A percentile compares a stretch with the other conserved stretches of the same genome.
These are phyloP conservation scores for Protonemura montana DNA, from an alignment of 2,888 invertebrate genomes.

Conservation along the genomic window DNA sequence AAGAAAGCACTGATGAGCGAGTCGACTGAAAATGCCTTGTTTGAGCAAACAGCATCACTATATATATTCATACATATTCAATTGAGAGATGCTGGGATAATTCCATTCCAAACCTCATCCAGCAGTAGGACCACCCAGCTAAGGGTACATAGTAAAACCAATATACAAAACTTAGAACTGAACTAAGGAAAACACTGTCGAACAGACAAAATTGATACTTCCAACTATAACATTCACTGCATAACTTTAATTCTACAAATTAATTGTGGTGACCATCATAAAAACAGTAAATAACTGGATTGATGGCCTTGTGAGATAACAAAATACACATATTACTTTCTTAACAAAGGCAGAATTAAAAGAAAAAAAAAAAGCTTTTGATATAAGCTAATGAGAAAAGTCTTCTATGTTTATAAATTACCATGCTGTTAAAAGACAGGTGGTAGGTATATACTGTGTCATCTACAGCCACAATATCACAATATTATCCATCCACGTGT, in stretches of 20 bases:
- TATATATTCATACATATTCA: background rate
- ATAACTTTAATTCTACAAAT: background rate
- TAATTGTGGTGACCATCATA: background rate
- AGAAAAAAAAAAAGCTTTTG: background rate
- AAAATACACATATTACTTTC: conserved; percentile 2
- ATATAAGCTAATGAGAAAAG: background rate
- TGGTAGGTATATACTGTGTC: background rate
- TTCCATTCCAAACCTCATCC: background rate
- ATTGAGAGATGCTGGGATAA: background rate
- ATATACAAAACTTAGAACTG: background rate
- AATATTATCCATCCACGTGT: background rate
- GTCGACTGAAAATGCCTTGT: conserved; percentile 4
- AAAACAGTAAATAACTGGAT: conserved; percentile 7
- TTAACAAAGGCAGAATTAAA: background rate
- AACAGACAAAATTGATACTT: background rate
- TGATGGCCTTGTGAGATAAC: background rate
- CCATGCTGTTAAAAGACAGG: background rate
- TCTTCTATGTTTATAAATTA: background rate
- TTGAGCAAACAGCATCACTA: background rate
- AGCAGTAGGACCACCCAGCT: background rate
- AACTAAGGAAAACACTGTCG: background rate
- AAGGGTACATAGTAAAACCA: background rate
- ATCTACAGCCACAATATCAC: background rate
- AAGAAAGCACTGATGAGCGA: background rate
- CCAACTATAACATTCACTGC: background rate